Conservation (phyloP, 2,888 invertebrate species). For the Clistopyga incitator region DNA sequence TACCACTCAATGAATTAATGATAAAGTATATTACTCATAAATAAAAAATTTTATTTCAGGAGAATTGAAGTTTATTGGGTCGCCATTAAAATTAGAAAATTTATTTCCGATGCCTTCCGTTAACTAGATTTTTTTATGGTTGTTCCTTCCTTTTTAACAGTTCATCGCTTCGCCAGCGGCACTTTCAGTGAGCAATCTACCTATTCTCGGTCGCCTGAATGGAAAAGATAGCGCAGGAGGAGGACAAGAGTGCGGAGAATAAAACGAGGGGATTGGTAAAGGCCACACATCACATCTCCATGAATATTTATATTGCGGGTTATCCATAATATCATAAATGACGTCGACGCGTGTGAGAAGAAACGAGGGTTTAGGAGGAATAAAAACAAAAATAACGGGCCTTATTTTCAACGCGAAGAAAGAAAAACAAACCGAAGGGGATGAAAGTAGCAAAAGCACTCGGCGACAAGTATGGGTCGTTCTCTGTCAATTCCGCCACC, state of each 20-base stretch:
- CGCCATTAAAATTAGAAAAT: too few relatives aligned
- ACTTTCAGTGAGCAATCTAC: slow-evolving; percentile 40
- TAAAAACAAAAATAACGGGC: slow-evolving; percentile 39
- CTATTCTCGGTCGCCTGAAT: slow-evolving; percentile 16
- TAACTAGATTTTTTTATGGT: too few relatives aligned
- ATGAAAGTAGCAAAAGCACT: neutral
- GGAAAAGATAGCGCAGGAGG: slow-evolving; percentile 19
- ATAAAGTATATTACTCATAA: too few relatives aligned
- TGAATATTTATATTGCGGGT: slow-evolving; percentile 77
- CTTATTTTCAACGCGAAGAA: slow-evolving; percentile 34
- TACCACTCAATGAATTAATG: too few relatives aligned
- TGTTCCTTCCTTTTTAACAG: too few relatives aligned
- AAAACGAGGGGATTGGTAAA: slow-evolving; percentile 2
- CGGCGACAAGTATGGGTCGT: too few relatives aligned
- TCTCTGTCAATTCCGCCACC: too few relatives aligned
- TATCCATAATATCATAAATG: slow-evolving; percentile 41
- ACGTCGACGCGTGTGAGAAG: slow-evolving; percentile 29
- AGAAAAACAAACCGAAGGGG: neutral
- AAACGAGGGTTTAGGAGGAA: slow-evolving; percentile 18
- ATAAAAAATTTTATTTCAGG: too few relatives aligned
- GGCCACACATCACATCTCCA: slow-evolving; percentile 49
- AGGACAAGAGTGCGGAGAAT: neutral
- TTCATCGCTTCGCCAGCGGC: neutral
- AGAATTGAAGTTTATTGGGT: too few relatives aligned
- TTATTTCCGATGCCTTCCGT: too few relatives aligned